Conservation (phyloP, 2,797 vertebrate genomes). For the Myripristis murdjan region DNA sequence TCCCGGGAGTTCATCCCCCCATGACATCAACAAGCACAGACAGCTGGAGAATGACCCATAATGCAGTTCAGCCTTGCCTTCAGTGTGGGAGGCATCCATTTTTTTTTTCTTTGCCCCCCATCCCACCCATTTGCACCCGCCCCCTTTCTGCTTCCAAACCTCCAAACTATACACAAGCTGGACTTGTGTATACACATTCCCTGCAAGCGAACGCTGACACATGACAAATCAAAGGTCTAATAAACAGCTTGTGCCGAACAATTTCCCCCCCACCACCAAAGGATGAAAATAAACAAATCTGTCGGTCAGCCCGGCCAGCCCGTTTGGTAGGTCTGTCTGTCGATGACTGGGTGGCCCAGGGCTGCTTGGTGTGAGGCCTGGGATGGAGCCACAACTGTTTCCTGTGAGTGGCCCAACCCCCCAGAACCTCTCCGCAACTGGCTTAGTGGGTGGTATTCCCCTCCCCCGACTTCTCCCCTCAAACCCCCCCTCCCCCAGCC, state of each 20-base stretch:
- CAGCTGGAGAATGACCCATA: slow-evolving; percentile 81
- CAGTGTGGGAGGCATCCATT: slow-evolving; percentile 69
- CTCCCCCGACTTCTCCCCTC: slow-evolving; percentile 70
- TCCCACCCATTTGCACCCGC: slow-evolving; percentile 42
- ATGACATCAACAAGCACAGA: slow-evolving; percentile 75
- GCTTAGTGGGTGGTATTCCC: slow-evolving; percentile 88
- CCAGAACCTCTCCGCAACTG: slow-evolving; percentile 80
- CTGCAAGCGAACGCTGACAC: slow-evolving; percentile 79
- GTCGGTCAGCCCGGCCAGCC: slow-evolving; percentile 73
- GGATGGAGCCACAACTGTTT: slow-evolving; percentile 87
- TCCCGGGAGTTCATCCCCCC: slow-evolving; percentile 55
- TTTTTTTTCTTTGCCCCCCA: slow-evolving; percentile 38
- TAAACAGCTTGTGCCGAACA: slow-evolving; percentile 86
- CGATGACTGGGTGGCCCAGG: slow-evolving; percentile 87
- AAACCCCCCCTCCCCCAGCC: slow-evolving; percentile 60
- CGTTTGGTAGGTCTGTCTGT: slow-evolving; percentile 84
- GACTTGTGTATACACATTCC: slow-evolving; percentile 80
- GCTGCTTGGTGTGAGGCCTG: slow-evolving; percentile 88
- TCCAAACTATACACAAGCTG: slow-evolving; percentile 77
- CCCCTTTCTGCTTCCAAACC: slow-evolving; percentile 70
- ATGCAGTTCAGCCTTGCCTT: slow-evolving; percentile 72
- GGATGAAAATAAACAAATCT: slow-evolving; percentile 89
- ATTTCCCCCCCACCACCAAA: slow-evolving; percentile 73
- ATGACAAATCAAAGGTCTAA: slow-evolving; percentile 88
- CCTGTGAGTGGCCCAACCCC: slow-evolving; percentile 84